phyloP scores from a whole-genome alignment of 2,888 invertebrate genomes.

The Caenorhabditis sp. region DNA sequence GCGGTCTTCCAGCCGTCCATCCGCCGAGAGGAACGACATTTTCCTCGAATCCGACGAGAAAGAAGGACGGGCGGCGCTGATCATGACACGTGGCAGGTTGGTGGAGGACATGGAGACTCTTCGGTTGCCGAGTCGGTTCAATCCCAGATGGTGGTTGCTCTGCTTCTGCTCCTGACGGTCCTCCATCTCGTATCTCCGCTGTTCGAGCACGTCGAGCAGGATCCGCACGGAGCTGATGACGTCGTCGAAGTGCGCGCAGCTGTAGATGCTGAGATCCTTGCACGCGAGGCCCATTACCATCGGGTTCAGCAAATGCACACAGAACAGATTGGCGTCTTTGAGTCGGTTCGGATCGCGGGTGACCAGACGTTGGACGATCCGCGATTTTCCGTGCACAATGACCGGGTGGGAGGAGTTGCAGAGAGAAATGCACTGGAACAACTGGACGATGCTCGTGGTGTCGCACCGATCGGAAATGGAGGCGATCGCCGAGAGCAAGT shows the following conservation, averaged over 20 bases:
- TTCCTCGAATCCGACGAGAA: conserved; percentile 73
- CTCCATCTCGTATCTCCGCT: conserved; percentile 76
- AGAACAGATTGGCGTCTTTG: conserved; percentile 71
- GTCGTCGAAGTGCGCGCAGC: conserved; percentile 77
- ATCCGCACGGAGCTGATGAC: conserved; percentile 75
- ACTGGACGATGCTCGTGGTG: conserved; percentile 61
- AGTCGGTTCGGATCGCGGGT: conserved; percentile 75
- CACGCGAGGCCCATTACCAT: conserved; percentile 71
- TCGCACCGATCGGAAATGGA: conserved; percentile 77
- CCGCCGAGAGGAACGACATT: conserved; percentile 78
- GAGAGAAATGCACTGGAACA: conserved; percentile 69
- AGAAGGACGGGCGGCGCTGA: conserved; percentile 77
- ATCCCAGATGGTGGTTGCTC: conserved; percentile 49
- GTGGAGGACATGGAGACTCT: conserved; percentile 76
- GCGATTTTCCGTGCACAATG: conserved; percentile 76
- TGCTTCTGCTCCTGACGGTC: conserved; percentile 65
- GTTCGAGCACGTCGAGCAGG: conserved; percentile 76
- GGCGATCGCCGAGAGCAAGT: conserved; percentile 71
- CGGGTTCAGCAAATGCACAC: conserved; percentile 75
- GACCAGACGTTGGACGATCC: conserved; percentile 76
- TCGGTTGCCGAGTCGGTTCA: conserved; percentile 73
- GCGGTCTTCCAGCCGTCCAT: conserved; percentile 77
- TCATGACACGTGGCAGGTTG: conserved; percentile 77
- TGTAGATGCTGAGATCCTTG: conserved; percentile 60
- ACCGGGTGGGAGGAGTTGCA: conserved; percentile 75